Evolutionary conservation across 2,113 vertebrate species (phyloP), one percentile per base, ranked within the genome.

Genomic region (Turdus rufiventris): DNA sequence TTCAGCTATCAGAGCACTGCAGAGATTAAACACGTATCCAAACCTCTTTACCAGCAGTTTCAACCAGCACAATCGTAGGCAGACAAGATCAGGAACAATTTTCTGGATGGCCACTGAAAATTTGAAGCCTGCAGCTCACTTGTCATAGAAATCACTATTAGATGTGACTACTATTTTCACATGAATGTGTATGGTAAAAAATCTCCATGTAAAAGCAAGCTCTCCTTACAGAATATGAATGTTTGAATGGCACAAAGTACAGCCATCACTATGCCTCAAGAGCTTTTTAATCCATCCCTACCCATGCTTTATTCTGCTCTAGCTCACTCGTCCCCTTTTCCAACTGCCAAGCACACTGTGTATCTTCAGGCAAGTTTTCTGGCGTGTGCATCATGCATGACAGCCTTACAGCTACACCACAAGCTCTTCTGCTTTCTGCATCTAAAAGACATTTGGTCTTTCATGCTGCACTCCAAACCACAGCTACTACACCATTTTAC

Each of bases 341-440:
- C 58, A 85, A 24, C 34, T 28, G 17, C 8, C 38, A 75, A 0
- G 0, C 34, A 91, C 16, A 25, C 10, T 6, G 11, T 8, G 8
- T 24, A 28, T 33, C 75, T 88, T 60, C 51, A 56, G 85, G 76
- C 68, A 80, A 88, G 47, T 56, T 63, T 51, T 84, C 86, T 29
- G 60, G 18, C 1, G 3, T 1, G 24, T 4, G 6, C 28, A 33
- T 86, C 54, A 56, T 3, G 18, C 1, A 2, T 65, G 68, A 82
- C 4, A 88, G 58, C 47, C 62, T 82, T 43, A 84, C 40, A 75
- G 77, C 57, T 87, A 76, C 33, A 91, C 26, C 54, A 76, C 88
- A 94, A 80, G 67, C 38, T 47, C 42, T 36, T 62, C 50, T 71
- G 60, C 68, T 62, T 95, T 84, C 75, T 73, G 34, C 33, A 76